Evolutionary conservation across 2,113 vertebrate genomes (phyloP), one percentile per base, ranked within the genome.

Genomic region (Prochilodus magdalenae): DNA sequence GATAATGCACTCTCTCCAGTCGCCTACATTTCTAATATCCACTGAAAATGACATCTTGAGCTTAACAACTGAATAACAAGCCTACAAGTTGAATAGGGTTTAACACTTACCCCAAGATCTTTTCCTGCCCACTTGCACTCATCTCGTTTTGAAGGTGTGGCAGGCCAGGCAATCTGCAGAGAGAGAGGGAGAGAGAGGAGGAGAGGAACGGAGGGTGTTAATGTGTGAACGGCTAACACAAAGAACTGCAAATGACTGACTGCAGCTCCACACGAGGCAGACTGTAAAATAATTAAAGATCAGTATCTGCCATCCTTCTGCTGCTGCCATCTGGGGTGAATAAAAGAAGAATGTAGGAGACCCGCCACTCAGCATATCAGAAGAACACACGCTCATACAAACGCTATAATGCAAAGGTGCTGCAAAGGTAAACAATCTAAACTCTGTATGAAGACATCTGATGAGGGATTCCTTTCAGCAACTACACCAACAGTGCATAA

Each of bases 81-180:
- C 40, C 40, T 44, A 10, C 40, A 8, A 44, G 10, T 3, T 57
- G 18, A 20, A 67, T 86, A n/a, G 4, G 36, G 18, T 16, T 10
- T 33, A 44, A 44, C 89, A 93, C 96, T 96, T 94, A 99, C 97
- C 92, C 92, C 88, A 47, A 97, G 93, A 92, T 99, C 97, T 93
- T 99, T 99, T 83, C 98, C 97, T 86, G 97, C 98, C 97, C 98
- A 99, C 89, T 98, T 98, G 93, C 97, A 99, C 87, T 99, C 98
- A 77, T 99, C 97, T 84, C 95, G 94, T 89, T 97, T 96, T 33
- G 96, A 96, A 79, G 95, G 96, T 85, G 97, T 97, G 82, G 98
- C 97, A 53, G 98, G 97, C 98, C 98, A 99, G 63, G 94, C 93
- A 90, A 99, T 97, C 98, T 99, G 92, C 85, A 29, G 85, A 82